phyloP scores from a whole-genome alignment of 2,113 vertebrate genomes.

The Phaetusa simplex region DNA sequence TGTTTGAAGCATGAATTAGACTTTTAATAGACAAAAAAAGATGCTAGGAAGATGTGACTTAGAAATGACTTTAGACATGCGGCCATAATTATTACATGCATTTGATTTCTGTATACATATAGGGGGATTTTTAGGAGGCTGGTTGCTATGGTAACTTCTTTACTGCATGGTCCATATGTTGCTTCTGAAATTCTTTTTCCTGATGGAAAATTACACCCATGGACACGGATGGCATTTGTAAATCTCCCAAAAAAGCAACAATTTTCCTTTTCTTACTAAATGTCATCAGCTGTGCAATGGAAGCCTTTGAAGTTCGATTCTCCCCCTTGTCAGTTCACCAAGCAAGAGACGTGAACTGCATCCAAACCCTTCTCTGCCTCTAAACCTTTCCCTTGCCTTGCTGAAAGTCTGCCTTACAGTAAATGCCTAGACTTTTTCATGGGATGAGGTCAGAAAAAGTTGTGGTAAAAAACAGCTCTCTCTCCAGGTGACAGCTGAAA shows the following conservation, averaged over 20 bases:
- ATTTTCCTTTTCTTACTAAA: conserved; percentile 45
- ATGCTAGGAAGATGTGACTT: not conserved
- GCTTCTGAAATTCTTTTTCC: conserved; percentile 16
- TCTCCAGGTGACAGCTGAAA: not conserved
- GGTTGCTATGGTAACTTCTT: conserved; percentile 63
- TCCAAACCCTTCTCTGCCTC: not conserved
- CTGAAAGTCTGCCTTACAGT: not conserved
- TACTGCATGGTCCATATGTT: conserved; percentile 60
- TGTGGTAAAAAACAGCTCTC: not conserved
- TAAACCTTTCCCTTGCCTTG: not conserved
- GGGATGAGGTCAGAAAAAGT: not conserved
- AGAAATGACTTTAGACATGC: not conserved
- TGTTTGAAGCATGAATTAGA: not conserved
- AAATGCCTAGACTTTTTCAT: not conserved
- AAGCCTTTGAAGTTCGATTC: conserved; percentile 59
- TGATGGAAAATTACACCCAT: conserved; percentile 62
- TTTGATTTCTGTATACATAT: conserved; percentile 12
- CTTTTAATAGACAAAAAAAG: not conserved
- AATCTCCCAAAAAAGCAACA: conserved; percentile 20
- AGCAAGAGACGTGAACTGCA: conserved; percentile 6
- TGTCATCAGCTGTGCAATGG: conserved; percentile 44
- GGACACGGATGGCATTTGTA: conserved; percentile 57
- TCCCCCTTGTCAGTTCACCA: not conserved
- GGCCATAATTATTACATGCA: not conserved
- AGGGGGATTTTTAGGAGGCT: conserved; percentile 25